Conservation (phyloP, 23 tunicate species). For the Botrylloides violaceus region DNA sequence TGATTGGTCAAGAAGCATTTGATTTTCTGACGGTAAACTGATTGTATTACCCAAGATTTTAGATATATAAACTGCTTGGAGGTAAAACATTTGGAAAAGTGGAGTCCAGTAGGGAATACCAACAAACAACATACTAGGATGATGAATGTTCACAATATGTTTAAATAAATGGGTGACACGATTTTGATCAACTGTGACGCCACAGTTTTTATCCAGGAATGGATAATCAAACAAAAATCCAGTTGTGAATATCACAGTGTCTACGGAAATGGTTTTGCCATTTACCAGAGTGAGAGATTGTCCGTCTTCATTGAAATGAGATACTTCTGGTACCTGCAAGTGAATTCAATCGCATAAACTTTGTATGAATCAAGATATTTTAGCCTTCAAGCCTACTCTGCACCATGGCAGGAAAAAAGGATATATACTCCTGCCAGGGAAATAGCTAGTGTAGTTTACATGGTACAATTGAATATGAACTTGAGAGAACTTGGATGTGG, state of each 20-base stretch:
- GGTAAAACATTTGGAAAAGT: not conserved
- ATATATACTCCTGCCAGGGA: too few species aligned
- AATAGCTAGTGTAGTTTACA: too few species aligned
- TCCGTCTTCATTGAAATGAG: constrained; percentile 34
- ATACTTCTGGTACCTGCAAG: constrained; percentile 28
- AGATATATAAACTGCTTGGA: constrained; percentile 28
- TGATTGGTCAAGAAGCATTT: constrained; percentile 49
- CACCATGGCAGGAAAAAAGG: too few species aligned
- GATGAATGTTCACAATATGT: constrained; percentile 46
- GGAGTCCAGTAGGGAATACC: constrained; percentile 33
- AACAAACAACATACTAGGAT: constrained; percentile 57
- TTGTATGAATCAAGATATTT: too few species aligned
- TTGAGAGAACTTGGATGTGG: too few species aligned
- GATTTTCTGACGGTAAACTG: constrained; percentile 32
- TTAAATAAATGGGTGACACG: constrained; percentile 56
- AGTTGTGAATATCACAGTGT: constrained; percentile 57
- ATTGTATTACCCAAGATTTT: constrained; percentile 25
- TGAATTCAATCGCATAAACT: not conserved
- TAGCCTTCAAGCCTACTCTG: too few species aligned
- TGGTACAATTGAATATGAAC: too few species aligned
- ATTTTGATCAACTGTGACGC: constrained; percentile 14
- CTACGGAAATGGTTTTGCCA: constrained; percentile 37
- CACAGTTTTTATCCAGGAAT: constrained; percentile 35
- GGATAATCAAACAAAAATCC: constrained; percentile 68
- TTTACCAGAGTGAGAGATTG: constrained; percentile 29